Evolutionary conservation across 2,797 vertebrate genomes (phyloP), one percentile per base, ranked within the genome.

Genomic region (Orestias chungarensis): DNA sequence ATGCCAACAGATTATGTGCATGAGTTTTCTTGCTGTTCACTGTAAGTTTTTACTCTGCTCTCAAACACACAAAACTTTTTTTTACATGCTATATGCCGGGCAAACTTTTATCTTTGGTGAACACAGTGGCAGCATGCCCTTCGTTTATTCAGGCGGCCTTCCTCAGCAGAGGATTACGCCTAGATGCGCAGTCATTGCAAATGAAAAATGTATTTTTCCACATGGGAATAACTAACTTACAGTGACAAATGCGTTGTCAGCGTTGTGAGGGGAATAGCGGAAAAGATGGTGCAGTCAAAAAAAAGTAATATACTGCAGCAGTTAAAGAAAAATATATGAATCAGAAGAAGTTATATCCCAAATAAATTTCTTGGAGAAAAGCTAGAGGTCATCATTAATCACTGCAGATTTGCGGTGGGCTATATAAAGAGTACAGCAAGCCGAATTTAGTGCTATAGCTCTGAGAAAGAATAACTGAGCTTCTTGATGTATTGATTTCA

Each of bases 191-290:
- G 70, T 66, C 44, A 31, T 52, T 77, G 76, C 70, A 78, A 91
- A 78, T 82, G 74, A 79, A 77, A n/a, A 80, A 78, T 78, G 59
- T 52, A 73, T 73, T 50, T 61, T 66, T 81, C 79, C 88, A 89
- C 86, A 73, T 84, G 87, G 89, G 88, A 87, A 84, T 89, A 65
- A 72, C 70, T 75, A 42, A 1, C 82, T 82, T 85, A 86, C 75
- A 80, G 71, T 90, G 86, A 92, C 73, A 85, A 88, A 94, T 93
- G 87, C 62, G 74, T 80, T 87, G 73, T 77, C 64, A 40, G 59
- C 33, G 70, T 82, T 70, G 52, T 49, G 27, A 47, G 76, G 81
- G 79, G 83, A 92, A 86, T 86, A 87, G 74, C 76, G 82, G 85
- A 74, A 86, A 79, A 86, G 73, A 81, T 66, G 71, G 72, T 79